Evolutionary conservation across 2,797 vertebrate species (phyloP).

Genomic region (Eulemur coronatus): DNA sequence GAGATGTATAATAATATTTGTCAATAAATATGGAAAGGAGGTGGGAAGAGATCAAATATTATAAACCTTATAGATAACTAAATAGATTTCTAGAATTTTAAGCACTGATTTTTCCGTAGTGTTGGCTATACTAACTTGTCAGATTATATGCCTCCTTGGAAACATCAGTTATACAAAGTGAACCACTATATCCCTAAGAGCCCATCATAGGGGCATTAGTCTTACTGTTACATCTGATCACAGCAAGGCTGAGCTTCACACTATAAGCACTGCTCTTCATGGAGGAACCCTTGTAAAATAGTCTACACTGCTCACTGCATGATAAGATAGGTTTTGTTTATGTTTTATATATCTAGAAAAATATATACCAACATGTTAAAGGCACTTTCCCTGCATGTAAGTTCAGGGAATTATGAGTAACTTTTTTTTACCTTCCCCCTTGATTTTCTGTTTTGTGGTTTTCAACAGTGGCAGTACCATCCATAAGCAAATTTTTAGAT

Average conservation of each 20-base stretch:
- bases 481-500: not conserved
- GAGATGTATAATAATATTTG: not conserved
- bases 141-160: conserved; percentile 2
- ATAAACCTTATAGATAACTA: not conserved
- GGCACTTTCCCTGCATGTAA: not conserved
- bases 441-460: not conserved
- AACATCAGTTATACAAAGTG: not conserved
- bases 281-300: not conserved
- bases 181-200: not conserved
- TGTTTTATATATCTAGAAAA: not conserved
- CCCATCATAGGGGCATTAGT: not conserved
- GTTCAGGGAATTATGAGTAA: not conserved
- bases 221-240: not conserved
- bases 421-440: not conserved
- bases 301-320: not conserved
- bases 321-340: not conserved
- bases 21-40: not conserved
- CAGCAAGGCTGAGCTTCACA: not conserved
- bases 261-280: not conserved
- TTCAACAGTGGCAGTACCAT: not conserved
- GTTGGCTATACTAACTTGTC: not conserved
- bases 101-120: not conserved
- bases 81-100: not conserved
- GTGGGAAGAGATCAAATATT: not conserved
- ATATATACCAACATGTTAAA: not conserved